Conservation (phyloP, 2,888 invertebrate genomes). For the Temnothorax rugatulus region DNA sequence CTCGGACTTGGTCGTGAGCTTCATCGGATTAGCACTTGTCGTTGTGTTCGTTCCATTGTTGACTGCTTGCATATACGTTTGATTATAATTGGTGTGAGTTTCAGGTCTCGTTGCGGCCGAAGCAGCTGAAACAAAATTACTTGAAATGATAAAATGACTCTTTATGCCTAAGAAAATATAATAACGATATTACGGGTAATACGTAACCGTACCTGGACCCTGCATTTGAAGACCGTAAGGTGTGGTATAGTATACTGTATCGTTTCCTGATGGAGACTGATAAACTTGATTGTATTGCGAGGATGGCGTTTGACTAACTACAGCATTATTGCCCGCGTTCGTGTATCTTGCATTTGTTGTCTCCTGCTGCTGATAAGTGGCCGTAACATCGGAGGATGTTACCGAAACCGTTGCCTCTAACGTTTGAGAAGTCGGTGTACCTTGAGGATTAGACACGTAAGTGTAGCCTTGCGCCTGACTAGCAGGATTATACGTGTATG, state of each 20-base stretch:
- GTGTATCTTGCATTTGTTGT: constrained; percentile 79
- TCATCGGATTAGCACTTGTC: constrained; percentile 73
- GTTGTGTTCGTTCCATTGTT: constrained; percentile 75
- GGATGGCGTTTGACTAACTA: constrained; percentile 81
- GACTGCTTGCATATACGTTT: constrained; percentile 84
- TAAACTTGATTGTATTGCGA: constrained; percentile 78
- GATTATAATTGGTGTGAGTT: constrained; percentile 72
- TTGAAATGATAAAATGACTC: constrained; percentile 7
- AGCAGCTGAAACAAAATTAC: constrained; percentile 42
- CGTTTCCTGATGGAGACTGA: constrained; percentile 60
- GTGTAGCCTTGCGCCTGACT: constrained; percentile 85
- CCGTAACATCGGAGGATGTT: constrained; percentile 3
- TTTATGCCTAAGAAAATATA: neutral
- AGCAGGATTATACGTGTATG: constrained; percentile 88
- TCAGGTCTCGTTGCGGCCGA: constrained; percentile 59
- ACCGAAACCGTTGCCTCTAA: constrained; percentile 26
- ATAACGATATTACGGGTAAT: neutral
- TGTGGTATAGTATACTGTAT: constrained; percentile 76
- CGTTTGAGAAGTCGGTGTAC: constrained; percentile 60
- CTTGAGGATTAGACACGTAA: constrained; percentile 88
- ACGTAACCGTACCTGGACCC: constrained; percentile 70
- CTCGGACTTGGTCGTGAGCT: constrained; percentile 64
- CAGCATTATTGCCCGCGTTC: constrained; percentile 78
- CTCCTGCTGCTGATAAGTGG: constrained; percentile 64
- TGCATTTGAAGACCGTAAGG: constrained; percentile 78